Evolutionary conservation across 2,888 invertebrate genomes (phyloP).

Genomic region (Hirtodrosophila duncani): DNA sequence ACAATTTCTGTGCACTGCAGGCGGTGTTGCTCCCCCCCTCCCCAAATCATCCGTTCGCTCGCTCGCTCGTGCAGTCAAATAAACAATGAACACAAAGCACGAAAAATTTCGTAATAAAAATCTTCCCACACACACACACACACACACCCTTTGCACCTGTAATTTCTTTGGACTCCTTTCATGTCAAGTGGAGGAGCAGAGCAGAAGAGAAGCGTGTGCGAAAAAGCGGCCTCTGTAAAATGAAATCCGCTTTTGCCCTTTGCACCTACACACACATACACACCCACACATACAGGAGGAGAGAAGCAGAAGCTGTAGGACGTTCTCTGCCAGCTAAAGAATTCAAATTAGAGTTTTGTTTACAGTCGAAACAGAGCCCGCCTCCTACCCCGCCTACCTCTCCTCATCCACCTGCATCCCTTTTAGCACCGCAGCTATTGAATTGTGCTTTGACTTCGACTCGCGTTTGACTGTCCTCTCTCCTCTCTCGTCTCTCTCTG

Average conservation of each 20-base stretch:
- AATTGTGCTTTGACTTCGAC: conserved; percentile 26
- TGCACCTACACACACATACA: conserved; percentile 25
- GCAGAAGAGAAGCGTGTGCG: conserved; percentile 23
- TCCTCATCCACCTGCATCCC: conserved; percentile 8
- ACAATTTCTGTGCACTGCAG: conserved; percentile 38
- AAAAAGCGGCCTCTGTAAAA: conserved; percentile 19
- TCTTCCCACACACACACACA: conserved; percentile 36
- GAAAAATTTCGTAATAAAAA: conserved; percentile 61
- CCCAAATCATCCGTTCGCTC: neutral
- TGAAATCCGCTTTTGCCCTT: conserved; percentile 47
- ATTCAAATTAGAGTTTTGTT: conserved; percentile 68
- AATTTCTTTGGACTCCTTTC: conserved; percentile 29
- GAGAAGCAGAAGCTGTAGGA: too few relatives aligned
- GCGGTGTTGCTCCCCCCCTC: conserved; percentile 24
- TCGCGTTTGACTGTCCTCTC: conserved; percentile 8
- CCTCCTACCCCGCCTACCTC: neutral
- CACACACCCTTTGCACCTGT: neutral
- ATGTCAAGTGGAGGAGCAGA: conserved; percentile 37
- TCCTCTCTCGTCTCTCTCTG: neutral
- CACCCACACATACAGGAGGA: neutral
- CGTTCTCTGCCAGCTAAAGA: conserved; percentile 39
- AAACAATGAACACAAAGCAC: conserved; percentile 58
- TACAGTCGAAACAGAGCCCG: conserved; percentile 39
- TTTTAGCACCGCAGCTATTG: conserved; percentile 45
- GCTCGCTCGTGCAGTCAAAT: conserved; percentile 36